Evolutionary conservation across 2,888 invertebrate genomes (phyloP).

Genomic region (Diarsia mendica): DNA sequence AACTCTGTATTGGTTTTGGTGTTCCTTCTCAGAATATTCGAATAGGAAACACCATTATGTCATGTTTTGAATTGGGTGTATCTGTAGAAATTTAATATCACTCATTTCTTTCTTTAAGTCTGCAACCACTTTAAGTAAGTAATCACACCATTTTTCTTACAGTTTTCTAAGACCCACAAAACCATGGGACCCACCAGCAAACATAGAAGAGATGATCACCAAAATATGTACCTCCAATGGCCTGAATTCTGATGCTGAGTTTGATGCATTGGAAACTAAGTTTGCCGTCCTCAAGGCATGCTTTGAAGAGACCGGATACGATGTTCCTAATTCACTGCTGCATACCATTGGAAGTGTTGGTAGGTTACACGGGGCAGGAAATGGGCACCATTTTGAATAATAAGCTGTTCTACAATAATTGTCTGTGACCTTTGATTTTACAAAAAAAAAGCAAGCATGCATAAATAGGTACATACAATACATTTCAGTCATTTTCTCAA

Average conservation of each 20-base stretch:
- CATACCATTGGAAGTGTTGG: constrained; percentile 93
- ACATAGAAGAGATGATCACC: constrained; percentile 91
- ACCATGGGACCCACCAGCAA: constrained; percentile 93
- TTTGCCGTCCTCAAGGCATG: constrained; percentile 93
- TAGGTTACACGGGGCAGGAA: constrained; percentile 74
- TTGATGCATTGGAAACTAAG: constrained; percentile 90
- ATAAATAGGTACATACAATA: not conserved
- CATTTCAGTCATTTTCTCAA: not conserved
- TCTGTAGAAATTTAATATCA: not conserved
- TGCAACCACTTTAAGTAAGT: not conserved
- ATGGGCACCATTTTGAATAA: not conserved
- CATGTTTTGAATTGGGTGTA: not conserved
- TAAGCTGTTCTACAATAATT: not conserved
- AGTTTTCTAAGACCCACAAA: constrained; percentile 94
- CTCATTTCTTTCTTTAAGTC: not conserved
- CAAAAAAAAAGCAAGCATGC: too few relatives aligned
- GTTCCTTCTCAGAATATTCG: not conserved
- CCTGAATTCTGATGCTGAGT: constrained; percentile 81
- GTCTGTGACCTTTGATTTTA: too few relatives aligned
- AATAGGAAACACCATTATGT: not conserved
- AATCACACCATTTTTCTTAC: constrained; percentile 56
- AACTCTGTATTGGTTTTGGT: not conserved
- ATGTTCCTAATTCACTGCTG: constrained; percentile 95
- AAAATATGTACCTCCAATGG: constrained; percentile 91
- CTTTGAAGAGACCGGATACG: constrained; percentile 93